phyloP scores from a whole-genome alignment of 1,140 invertebrate species.

The Ceratoteleas bidentatus region DNA sequence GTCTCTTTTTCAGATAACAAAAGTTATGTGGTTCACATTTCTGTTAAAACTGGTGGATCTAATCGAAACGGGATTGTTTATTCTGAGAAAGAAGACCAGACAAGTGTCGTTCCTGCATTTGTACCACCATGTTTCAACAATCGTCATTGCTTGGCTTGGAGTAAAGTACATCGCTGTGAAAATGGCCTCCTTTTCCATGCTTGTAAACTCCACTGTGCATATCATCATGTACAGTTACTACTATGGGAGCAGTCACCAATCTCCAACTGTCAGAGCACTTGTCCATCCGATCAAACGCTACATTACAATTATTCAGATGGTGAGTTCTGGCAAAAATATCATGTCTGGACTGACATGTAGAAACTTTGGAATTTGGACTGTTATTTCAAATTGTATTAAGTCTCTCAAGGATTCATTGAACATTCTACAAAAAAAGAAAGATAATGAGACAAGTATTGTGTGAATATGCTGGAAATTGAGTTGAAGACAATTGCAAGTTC shows the following conservation, averaged over 20 bases:
- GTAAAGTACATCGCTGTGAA: constrained; percentile 78
- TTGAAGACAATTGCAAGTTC: too few species aligned
- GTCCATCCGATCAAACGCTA: constrained; percentile 67
- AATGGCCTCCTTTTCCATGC: constrained; percentile 67
- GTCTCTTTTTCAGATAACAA: constrained; percentile 32
- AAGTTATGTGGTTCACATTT: constrained; percentile 51
- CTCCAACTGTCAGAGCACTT: constrained; percentile 24
- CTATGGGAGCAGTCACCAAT: constrained; percentile 54
- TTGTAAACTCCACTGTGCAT: constrained; percentile 70
- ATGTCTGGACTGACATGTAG: constrained; percentile 6
- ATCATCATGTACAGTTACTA: constrained; percentile 76
- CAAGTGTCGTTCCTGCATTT: constrained; percentile 89
- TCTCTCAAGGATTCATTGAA: not conserved
- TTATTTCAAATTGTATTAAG: constrained; percentile 16
- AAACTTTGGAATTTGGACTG: too few species aligned
- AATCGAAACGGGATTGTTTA: constrained; percentile 84
- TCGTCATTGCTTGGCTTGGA: constrained; percentile 82
- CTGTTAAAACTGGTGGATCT: constrained; percentile 67
- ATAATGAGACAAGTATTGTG: too few species aligned
- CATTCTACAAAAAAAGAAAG: not conserved
- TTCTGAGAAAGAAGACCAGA: constrained; percentile 87
- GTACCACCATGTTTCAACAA: constrained; percentile 86
- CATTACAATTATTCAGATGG: constrained; percentile 77
- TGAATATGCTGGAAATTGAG: too few species aligned
- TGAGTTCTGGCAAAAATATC: constrained; percentile 37